A percentile compares a stretch with the other conserved stretches of the same genome.
phyloP scores from a whole-genome alignment of 2,113 vertebrate species.

The Terrapene triunguis region DNA sequence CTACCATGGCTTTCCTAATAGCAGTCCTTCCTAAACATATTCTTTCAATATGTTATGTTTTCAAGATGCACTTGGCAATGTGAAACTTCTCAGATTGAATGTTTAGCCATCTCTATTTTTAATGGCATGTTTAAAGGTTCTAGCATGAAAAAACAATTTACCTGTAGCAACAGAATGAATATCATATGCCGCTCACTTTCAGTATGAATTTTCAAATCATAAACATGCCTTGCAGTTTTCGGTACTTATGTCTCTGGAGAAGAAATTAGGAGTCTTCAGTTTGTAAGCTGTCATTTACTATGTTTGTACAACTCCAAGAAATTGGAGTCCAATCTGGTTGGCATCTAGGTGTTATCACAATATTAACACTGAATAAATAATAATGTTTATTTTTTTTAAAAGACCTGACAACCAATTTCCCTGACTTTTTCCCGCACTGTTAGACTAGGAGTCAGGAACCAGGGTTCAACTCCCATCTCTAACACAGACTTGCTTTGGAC shows the following conservation, averaged over 20 bases:
- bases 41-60: constrained; percentile 37
- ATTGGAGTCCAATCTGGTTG: neutral
- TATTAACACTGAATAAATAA: neutral
- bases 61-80: neutral
- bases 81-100: constrained; percentile 53
- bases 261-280: neutral
- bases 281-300: neutral
- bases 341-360: neutral
- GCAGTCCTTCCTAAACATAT: neutral
- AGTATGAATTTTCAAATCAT: neutral
- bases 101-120: constrained; percentile 25
- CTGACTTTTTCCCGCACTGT: neutral
- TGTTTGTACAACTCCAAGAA: neutral
- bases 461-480: neutral
- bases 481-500: neutral
- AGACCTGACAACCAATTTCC: neutral
- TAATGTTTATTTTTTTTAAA: neutral
- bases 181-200: neutral
- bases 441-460: neutral
- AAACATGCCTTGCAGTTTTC: neutral
- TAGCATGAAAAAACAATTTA: constrained; percentile 21
- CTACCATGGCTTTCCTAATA: neutral
- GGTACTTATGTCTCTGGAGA: neutral
- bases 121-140: constrained; percentile 23
- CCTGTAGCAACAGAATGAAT: constrained; percentile 30